These are phyloP conservation scores for Heteromormyrus szaboi DNA, from an alignment of 2,797 vertebrate species.

Conservation along the genomic window DNA sequence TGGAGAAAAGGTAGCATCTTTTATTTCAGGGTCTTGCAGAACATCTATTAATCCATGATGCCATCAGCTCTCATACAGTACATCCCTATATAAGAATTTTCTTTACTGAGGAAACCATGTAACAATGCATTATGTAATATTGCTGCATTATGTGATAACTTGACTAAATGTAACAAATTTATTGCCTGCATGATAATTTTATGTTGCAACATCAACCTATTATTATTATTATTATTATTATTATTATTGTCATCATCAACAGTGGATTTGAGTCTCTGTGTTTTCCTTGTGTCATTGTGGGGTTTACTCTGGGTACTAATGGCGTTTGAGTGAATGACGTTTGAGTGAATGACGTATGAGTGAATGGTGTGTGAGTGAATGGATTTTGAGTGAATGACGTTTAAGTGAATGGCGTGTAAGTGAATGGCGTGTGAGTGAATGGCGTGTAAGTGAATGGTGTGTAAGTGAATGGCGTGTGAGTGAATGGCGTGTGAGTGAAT, in stretches of 20 bases:
- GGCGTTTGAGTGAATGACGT: no score
- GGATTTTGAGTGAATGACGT: no score
- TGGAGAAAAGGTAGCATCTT: not conserved
- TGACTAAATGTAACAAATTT: not conserved
- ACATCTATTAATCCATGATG: not conserved
- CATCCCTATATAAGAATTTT: not conserved
- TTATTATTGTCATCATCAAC: not conserved
- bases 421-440: no score
- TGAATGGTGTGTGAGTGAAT: no score
- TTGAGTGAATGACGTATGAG: no score
- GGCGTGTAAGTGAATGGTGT: no score
- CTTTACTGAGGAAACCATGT: not conserved
- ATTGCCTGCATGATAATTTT: not conserved
- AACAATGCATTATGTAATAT: not conserved
- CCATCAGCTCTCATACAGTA: not conserved
- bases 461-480: no score
- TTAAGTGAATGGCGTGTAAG: no score
- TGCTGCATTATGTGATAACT: not conserved
- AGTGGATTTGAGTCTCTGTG: not conserved
- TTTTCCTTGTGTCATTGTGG: no score
- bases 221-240: no score
- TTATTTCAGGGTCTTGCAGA: not conserved
- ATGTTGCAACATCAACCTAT: not conserved
- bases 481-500: no score
- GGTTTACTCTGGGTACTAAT: no score